Percentiles rank a stretch among this genome's conserved stretches.
These are phyloP conservation scores for Varanus salvator DNA, from an alignment of 2,113 vertebrate species.

Conservation along the genomic window DNA sequence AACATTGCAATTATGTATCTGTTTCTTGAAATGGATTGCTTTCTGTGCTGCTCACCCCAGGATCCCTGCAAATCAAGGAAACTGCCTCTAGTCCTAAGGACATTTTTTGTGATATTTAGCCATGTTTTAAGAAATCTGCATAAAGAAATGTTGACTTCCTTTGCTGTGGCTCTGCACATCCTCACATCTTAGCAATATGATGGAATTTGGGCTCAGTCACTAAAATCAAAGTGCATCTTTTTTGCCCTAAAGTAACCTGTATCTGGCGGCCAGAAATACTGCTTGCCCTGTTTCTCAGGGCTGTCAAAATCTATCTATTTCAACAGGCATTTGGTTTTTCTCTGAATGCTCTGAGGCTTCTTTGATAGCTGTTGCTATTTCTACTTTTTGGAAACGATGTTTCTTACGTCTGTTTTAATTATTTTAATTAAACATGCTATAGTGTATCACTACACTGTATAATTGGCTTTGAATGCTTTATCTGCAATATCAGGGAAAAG, in stretches of 20 bases:
- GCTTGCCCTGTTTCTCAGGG: not conserved
- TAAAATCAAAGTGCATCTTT: not conserved
- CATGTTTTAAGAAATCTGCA: not conserved
- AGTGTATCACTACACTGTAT: not conserved
- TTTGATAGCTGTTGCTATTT: not conserved
- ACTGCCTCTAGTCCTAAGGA: not conserved
- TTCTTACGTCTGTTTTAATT: not conserved
- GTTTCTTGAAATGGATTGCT: not conserved
- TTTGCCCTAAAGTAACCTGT: not conserved
- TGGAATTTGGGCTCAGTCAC: not conserved
- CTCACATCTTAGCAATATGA: not conserved
- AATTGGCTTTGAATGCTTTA: not conserved
- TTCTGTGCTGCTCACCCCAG: not conserved
- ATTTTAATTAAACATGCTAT: not conserved
- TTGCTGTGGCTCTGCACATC: not conserved
- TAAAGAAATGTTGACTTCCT: not conserved
- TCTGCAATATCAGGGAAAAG: not conserved
- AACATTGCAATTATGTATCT: not conserved
- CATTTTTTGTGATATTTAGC: not conserved
- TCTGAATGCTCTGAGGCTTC: not conserved
- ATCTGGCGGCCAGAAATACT: not conserved
- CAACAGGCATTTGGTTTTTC: not conserved
- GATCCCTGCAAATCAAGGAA: not conserved
- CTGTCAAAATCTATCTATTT: not conserved
- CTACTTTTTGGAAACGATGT: too few species aligned